Base-by-base conservation (phyloP, 1,140 invertebrate genomes). In the Aphelenchoides avenae region DNA sequence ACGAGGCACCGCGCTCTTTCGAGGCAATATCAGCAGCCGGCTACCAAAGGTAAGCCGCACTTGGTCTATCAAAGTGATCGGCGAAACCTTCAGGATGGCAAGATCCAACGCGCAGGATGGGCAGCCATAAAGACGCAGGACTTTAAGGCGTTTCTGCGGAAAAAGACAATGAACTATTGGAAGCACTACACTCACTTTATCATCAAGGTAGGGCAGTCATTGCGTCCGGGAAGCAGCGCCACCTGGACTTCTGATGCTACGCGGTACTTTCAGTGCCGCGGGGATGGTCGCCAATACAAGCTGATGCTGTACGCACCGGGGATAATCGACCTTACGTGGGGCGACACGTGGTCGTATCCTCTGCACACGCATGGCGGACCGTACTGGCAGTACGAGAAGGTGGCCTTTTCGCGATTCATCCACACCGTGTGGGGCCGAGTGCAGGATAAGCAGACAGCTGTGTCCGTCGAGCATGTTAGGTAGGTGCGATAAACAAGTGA, bases 331-430 rank as follows among this genome's bases (percentile, higher is more conserved):
- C 33, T 75, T 6, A 75, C 71, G 2, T 76, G 74, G 73, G 68
- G 71, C 24, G 29, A 75, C 34, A 61, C 61, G 0, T 61, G 61
- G 36, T 69, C 73, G 15, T 76, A 71, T 44, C 61, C 61, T 3
- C 55, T 75, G 7, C 74, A 75, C 50, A 75, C 73, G 2, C 73
- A 75, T 49, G 73, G 73, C 20, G 73, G 73, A 18, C 73, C 73
- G 5, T 76, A 75, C 50, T 75, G 73, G 73, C 73, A 75, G 37
- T 74, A 66, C 46, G 71, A 70, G 30, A 68, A 60, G 34, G 75
- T 75, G 34, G 73, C 73, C 18, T 75, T 75, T 43, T 77, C 74
- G 1, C 58, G 72, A 36, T 75, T 75, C 41, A 50, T 76, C 36
- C 54, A 66, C 42, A 76, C 73, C 2, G 57, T 72, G 13, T 48